Evolutionary conservation across 2,797 vertebrate species (phyloP).

Genomic region (Rhinella marina): DNA sequence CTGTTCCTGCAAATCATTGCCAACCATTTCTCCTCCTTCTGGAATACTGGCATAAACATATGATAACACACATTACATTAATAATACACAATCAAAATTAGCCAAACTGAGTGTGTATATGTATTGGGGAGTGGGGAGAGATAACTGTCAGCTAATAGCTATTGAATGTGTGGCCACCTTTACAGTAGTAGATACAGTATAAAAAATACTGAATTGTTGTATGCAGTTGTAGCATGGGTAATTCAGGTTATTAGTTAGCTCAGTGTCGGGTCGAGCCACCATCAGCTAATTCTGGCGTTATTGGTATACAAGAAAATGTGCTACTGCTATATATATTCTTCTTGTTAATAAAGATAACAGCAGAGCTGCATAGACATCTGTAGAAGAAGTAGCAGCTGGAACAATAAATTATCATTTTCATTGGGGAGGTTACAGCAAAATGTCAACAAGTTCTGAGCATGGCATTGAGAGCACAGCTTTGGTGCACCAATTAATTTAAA

Average conservation of each 20-base stretch:
- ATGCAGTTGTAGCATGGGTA: neutral
- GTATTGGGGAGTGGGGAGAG: too few relatives aligned
- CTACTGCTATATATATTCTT: neutral
- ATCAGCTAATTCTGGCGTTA: neutral
- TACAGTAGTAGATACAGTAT: too few relatives aligned
- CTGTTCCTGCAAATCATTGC: too few relatives aligned
- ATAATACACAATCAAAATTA: too few relatives aligned
- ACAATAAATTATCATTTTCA: constrained; percentile 81
- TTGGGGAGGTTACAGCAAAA: constrained; percentile 81
- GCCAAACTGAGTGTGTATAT: too few relatives aligned
- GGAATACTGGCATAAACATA: too few relatives aligned
- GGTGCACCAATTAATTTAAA: constrained; percentile 83
- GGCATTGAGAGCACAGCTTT: constrained; percentile 61
- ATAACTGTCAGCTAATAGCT: too few relatives aligned
- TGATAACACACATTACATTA: too few relatives aligned
- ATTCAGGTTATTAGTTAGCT: neutral
- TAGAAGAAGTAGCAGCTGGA: constrained; percentile 68
- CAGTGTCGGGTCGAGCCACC: neutral
- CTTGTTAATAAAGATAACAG: neutral
- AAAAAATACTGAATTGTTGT: neutral
- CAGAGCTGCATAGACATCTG: neutral
- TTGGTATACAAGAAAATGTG: neutral
- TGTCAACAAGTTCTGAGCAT: constrained; percentile 80
- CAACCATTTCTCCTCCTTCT: too few relatives aligned
- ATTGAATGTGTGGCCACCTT: too few relatives aligned